phyloP scores from a whole-genome alignment of 30 jellyfish, hydroid and myxozoan genomes.

The Aurelia coerulea region DNA sequence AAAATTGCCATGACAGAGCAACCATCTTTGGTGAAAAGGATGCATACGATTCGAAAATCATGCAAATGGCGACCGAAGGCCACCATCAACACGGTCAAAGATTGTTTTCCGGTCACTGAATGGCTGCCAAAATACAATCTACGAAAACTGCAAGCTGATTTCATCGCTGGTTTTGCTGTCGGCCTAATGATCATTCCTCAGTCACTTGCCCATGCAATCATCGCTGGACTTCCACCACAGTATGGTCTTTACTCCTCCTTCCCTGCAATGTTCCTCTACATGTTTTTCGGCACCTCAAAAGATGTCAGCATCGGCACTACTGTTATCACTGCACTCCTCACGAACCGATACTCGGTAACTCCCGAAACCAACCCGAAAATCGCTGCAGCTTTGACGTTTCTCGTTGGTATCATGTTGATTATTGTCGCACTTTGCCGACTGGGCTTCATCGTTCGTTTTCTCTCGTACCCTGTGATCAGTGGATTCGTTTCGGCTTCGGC shows the following conservation, averaged over 20 bases:
- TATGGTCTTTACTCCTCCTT: conserved; percentile 82
- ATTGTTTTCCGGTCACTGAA: conserved; percentile 54
- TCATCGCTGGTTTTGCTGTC: conserved; percentile 77
- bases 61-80: conserved; percentile 34
- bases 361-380: conserved; percentile 40
- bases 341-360: conserved; percentile 60
- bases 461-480: conserved; percentile 85
- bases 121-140: conserved; percentile 80
- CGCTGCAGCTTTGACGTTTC: conserved; percentile 77
- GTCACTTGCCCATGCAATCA: conserved; percentile 76
- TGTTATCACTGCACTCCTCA: conserved; percentile 80
- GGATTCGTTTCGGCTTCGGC: conserved; percentile 95
- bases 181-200: conserved; percentile 87
- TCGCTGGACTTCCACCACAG: conserved; percentile 86
- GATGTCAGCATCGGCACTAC: conserved; percentile 88
- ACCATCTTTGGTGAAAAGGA: background rate
- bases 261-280: conserved; percentile 77
- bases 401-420: conserved; percentile 72
- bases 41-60: background rate
- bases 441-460: conserved; percentile 75
- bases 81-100: conserved; percentile 17
- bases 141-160: conserved; percentile 57
- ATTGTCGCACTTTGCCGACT: conserved; percentile 74
- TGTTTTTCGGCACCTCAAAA: conserved; percentile 76
- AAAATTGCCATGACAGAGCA: too few relatives aligned